Evolutionary conservation across 1,140 invertebrate genomes (phyloP).

Genomic region (Meloidogyne exigua): DNA sequence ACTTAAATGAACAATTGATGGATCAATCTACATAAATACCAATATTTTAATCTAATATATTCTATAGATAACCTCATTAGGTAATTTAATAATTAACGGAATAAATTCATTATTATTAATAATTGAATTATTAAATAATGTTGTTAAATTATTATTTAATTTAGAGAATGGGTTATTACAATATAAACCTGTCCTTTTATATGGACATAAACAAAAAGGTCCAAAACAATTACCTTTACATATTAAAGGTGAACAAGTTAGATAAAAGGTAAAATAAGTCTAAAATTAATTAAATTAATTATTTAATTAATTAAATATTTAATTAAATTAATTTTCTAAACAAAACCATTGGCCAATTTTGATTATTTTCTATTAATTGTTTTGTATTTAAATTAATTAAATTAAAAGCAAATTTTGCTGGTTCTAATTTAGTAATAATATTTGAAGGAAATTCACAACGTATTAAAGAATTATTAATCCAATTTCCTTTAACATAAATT

Average conservation of each 20-base stretch:
- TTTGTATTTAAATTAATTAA: not conserved
- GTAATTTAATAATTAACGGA: constrained; percentile 12
- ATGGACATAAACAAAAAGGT: constrained; percentile 18
- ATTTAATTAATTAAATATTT: no score
- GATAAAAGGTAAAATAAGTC: constrained; percentile 22
- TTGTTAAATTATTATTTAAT: constrained; percentile 8
- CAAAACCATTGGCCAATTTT: constrained; percentile 6
- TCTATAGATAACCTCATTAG: not conserved
- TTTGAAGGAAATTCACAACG: constrained; percentile 14
- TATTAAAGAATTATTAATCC: constrained; percentile 15
- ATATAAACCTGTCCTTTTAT: not conserved
- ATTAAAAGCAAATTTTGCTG: constrained; percentile 4
- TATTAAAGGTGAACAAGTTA: not conserved
- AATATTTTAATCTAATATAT: not conserved
- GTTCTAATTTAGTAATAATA: not conserved
- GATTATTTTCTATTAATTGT: not conserved
- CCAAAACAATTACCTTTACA: constrained; percentile 19
- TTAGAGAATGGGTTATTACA: not conserved
- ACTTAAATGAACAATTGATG: not conserved
- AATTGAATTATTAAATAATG: not conserved
- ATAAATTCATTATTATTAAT: constrained; percentile 12
- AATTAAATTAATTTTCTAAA: not conserved
- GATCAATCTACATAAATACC: not conserved
- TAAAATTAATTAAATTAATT: not conserved
- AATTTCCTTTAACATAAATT: constrained; percentile 11